Evolutionary conservation across 2,113 vertebrate genomes (phyloP).

Genomic region (Callocephalon fimbriatum): DNA sequence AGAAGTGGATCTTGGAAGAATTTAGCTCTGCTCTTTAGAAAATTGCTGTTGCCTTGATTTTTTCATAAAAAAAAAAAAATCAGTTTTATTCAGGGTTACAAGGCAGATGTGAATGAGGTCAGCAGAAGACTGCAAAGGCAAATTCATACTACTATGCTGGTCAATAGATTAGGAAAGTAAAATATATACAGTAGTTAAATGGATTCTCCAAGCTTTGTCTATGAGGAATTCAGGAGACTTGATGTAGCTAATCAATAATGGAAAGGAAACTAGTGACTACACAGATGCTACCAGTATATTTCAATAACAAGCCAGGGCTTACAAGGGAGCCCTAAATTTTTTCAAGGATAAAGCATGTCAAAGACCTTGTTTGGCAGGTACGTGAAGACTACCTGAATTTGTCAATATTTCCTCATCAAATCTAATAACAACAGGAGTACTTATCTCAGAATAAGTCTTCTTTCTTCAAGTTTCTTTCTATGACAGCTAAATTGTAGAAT

Average conservation of each 20-base stretch:
- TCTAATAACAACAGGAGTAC: neutral
- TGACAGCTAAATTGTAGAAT: neutral
- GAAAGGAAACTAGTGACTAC: slow-evolving; percentile 10
- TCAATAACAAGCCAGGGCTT: slow-evolving; percentile 16
- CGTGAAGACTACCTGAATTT: neutral
- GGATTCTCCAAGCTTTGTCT: neutral
- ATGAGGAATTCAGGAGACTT: neutral
- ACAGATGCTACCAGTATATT: slow-evolving; percentile 53
- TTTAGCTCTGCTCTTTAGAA: neutral
- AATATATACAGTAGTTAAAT: neutral
- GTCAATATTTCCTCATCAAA: neutral
- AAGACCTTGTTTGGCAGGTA: slow-evolving; percentile 15
- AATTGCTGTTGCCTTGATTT: neutral
- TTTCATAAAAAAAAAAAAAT: neutral
- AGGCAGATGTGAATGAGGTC: neutral
- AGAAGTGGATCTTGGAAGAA: neutral
- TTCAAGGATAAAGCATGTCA: neutral
- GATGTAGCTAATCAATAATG: neutral
- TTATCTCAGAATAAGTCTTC: neutral
- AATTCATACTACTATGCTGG: neutral
- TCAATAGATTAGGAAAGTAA: neutral
- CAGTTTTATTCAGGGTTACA: neutral
- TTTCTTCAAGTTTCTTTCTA: neutral
- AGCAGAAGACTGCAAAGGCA: neutral
- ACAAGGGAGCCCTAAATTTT: slow-evolving; percentile 10